phyloP scores from a whole-genome alignment of 2,113 vertebrate genomes.

The Clarias batrachus region DNA sequence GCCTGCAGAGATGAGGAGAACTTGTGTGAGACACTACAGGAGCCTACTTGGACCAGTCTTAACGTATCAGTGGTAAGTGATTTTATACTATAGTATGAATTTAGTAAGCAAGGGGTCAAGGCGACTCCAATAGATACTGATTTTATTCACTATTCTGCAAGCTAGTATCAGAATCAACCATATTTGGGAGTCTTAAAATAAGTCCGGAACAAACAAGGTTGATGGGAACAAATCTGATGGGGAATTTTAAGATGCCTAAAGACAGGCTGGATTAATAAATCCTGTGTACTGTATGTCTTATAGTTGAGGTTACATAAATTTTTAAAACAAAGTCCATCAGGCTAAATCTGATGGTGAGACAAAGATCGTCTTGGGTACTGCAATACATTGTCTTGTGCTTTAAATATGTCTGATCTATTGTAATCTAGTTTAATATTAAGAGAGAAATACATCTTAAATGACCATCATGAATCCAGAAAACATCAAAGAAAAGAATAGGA shows the following conservation, averaged over 20 bases:
- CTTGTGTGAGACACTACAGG: slow-evolving; percentile 82
- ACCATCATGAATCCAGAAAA: not conserved
- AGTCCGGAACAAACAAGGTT: not conserved
- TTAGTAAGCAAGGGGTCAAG: not conserved
- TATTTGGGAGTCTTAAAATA: not conserved
- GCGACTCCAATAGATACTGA: not conserved
- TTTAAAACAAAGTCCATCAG: not conserved
- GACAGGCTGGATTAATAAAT: not conserved
- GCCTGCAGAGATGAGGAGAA: slow-evolving; percentile 89
- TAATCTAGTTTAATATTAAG: not conserved
- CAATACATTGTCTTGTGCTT: not conserved
- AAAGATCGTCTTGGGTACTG: not conserved
- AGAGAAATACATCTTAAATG: slow-evolving; percentile 3
- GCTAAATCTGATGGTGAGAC: not conserved
- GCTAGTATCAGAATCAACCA: not conserved
- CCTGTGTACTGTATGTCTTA: not conserved
- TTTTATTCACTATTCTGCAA: not conserved
- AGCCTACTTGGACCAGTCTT: slow-evolving; percentile 89
- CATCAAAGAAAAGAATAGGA: not conserved
- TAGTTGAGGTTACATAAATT: not conserved
- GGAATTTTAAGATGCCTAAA: not conserved
- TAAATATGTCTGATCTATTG: not conserved
- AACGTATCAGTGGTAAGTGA: slow-evolving; percentile 88
- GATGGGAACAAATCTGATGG: too few relatives aligned
- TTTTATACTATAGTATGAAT: not conserved